phyloP scores from a whole-genome alignment of 2,797 vertebrate species.

The Leptoclinus maculatus region DNA sequence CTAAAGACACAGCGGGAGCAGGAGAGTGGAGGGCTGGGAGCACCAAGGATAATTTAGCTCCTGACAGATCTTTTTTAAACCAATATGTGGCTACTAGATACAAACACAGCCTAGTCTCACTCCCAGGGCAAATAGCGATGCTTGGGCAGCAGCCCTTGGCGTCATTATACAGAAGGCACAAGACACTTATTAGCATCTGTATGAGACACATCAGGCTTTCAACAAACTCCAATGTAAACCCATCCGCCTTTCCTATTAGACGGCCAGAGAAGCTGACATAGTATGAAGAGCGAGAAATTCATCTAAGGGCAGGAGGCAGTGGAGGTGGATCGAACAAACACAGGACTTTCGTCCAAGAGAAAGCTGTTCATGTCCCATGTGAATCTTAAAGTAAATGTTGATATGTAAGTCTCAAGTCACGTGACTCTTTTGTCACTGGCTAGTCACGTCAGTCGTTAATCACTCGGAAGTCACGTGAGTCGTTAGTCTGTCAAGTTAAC shows the following conservation, averaged over 20 bases:
- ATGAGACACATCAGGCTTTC: not conserved
- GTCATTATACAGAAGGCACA: not conserved
- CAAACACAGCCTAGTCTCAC: not conserved
- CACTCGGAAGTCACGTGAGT: not conserved
- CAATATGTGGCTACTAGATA: not conserved
- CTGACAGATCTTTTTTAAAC: conserved; percentile 18
- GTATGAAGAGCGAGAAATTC: not conserved
- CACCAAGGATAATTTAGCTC: not conserved
- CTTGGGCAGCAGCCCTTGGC: not conserved
- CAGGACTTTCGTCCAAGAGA: not conserved
- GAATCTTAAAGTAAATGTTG: not conserved
- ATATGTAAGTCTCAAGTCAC: too few species aligned
- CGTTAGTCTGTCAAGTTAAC: too few species aligned
- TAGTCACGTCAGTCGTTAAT: too few species aligned
- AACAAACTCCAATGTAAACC: not conserved
- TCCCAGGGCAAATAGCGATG: not conserved
- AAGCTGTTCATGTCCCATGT: not conserved
- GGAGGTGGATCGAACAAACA: not conserved
- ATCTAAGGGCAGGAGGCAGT: not conserved
- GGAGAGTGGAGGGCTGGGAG: conserved; percentile 1
- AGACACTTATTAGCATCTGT: not conserved
- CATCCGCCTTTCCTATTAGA: not conserved
- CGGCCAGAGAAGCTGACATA: not conserved
- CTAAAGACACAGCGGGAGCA: conserved; percentile 3
- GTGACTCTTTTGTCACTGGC: not conserved